Evolutionary conservation across 64 coral and sea anemone species (phyloP).

Genomic region (Stylophora pistillata): DNA sequence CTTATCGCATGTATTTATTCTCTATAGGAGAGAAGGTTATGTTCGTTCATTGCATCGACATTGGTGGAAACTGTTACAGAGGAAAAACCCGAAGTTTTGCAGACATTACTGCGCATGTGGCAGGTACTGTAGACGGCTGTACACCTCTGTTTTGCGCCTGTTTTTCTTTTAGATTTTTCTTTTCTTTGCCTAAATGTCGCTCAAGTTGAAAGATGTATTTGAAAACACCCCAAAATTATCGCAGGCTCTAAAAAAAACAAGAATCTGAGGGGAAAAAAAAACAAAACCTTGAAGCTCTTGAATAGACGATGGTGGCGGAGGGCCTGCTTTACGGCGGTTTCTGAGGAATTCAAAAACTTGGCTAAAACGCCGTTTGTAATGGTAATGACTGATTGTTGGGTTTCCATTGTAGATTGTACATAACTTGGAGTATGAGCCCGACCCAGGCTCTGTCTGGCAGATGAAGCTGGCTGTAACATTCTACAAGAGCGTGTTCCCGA

Average conservation of each 20-base stretch:
- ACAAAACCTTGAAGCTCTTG: too few relatives aligned
- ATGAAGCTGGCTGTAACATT: slow-evolving; percentile 52
- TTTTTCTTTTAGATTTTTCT: background rate
- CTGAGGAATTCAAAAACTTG: background rate
- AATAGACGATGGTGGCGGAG: too few relatives aligned
- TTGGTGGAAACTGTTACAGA: slow-evolving; percentile 89
- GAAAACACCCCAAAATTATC: too few relatives aligned
- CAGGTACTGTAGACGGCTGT: slow-evolving; percentile 38
- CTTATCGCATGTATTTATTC: background rate
- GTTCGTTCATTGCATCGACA: slow-evolving; percentile 67
- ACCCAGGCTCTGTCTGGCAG: slow-evolving; percentile 45
- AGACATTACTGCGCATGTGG: slow-evolving; percentile 63
- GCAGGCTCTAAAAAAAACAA: too few relatives aligned
- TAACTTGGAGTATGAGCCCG: slow-evolving; percentile 16
- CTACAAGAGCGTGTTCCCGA: slow-evolving; percentile 46
- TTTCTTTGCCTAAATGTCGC: background rate
- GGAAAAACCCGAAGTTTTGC: slow-evolving; percentile 83
- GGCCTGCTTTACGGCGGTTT: too few relatives aligned
- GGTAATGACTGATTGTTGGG: background rate
- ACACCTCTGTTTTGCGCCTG: background rate
- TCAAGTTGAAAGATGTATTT: too few relatives aligned
- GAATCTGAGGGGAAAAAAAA: background rate
- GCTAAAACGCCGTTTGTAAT: background rate
- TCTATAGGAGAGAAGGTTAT: slow-evolving; percentile 60
- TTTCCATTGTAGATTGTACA: slow-evolving; percentile 39